Evolutionary conservation across 2,113 vertebrate species (phyloP), one percentile per base, ranked within the genome.

Genomic region (Dicerorhinus sumatrensis): DNA sequence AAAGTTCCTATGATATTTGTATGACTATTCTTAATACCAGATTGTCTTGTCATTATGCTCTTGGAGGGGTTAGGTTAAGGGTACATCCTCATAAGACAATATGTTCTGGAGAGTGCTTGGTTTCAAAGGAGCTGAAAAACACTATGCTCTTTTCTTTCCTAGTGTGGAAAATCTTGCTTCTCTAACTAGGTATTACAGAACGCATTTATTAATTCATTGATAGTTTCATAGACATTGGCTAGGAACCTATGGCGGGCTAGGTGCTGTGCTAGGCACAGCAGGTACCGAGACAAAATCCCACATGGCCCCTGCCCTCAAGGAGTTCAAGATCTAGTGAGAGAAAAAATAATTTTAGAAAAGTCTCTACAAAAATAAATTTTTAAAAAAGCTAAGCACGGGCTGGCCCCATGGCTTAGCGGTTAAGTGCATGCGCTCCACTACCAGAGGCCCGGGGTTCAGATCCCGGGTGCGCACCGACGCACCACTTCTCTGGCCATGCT

Each of bases 301-400:
- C 1, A 3, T 72, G 23, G 8, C 2, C 3, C 13, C 7, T 46
- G 4, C 2, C 16, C 4, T 62, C 20, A 87, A 82, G 6, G 6
- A 75, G 3, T 90, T 93, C 31, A 91, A 79, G 0, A 12, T 42
- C 9, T 84, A 39, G 3, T 72, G 21, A 16, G 8, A 62, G 29
- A 65, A 56, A 75, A 1, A 69, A n/a, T 83, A 95, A 85, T 33
- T 7, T 20, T 65, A 27, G 31, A 67, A 56, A 3, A 84, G 62
- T 33, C 48, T 36, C 39, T 60, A 81, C 12, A 58, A 72, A 80
- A 83, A 83, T 31, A 29, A 20, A 20, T 29, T 33, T 89, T 72
- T 51, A 2, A 5, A 58, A 67, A 85, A 51, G 2, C 4, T 73
- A 63, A 88, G 25, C 0, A 9, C 31, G n/a, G 42, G 42, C 42